Evolutionary conservation across 2,888 invertebrate genomes (phyloP), one percentile per base, ranked within the genome.

Genomic region (Netelia fuscicornis): DNA sequence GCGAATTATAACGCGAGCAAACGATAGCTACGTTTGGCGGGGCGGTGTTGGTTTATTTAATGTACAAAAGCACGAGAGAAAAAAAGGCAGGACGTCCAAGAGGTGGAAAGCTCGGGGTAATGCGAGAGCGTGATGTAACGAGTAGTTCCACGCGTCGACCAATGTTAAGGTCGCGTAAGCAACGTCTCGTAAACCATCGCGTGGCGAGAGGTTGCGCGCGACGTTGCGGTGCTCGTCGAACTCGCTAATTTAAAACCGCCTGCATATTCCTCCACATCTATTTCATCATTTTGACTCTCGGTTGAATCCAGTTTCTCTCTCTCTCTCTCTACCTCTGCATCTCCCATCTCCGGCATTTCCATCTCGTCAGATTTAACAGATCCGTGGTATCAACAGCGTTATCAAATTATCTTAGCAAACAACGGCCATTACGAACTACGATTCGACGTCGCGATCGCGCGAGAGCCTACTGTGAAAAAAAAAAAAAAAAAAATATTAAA

Each of bases 171-270:
- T 30, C 30, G 30, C 30, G 30, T 30, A 30, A 30, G 30, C 30
- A 30, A 30, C 30, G 3, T 30, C 30, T 30, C 30, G 30, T 30
- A 30, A 30, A 30, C 90, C 90, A 90, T 90, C 90, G 88, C 85
- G 90, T 85, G 86, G 58, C 65, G 58, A 67, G 42, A 48, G 17
- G 9, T 10, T 58, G n/a, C 58, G 2, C 42, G 48, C 20, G n/a
- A 44, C 30, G 68, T 68, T 25, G 68, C 20, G 52, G 20, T 20
- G 70, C 70, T 42, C 25, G 30, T 52, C 70, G 70, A 70, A 60
- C 62, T 62, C 62, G 68, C 58, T 78, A 68, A 78, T 78, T 52
- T 37, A 70, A 52, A 17, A 70, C 70, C n/a, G 30, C 37, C 37
- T 37, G 30, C 37, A 58, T 58, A 17, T 68, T 67, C 2, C 56